These are phyloP conservation scores for Lagopus leucura DNA, from an alignment of 2,113 vertebrate species.

Conservation along the genomic window DNA sequence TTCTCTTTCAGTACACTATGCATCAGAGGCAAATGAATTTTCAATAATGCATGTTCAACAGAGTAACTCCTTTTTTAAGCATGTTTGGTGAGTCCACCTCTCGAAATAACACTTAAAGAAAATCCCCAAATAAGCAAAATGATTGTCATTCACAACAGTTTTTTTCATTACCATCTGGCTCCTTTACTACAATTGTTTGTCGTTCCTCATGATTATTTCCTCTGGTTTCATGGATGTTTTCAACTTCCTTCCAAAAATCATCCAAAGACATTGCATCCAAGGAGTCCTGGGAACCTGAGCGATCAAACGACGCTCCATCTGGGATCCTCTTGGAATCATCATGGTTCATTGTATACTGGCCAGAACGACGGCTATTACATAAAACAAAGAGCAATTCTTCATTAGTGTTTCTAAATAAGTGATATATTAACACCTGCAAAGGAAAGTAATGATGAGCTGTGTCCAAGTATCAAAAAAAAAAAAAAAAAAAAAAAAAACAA, in stretches of 20 bases:
- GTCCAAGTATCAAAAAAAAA: background rate
- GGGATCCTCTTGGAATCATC: constrained; percentile 63
- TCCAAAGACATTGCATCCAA: constrained; percentile 91
- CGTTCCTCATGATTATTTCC: constrained; percentile 79
- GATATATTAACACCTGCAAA: background rate
- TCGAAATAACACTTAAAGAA: constrained; percentile 9
- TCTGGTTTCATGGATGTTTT: constrained; percentile 87
- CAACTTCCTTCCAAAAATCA: constrained; percentile 93
- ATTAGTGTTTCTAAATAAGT: background rate
- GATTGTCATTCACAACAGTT: background rate
- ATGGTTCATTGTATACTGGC: constrained; percentile 84
- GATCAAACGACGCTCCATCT: constrained; percentile 71
- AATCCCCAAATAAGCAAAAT: background rate
- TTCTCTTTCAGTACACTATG: background rate
- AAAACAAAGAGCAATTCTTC: background rate
- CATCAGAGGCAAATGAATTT: background rate
- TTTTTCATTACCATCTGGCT: constrained; percentile 87
- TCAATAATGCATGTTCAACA: background rate
- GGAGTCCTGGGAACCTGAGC: constrained; percentile 90
- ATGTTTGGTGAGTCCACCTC: background rate
- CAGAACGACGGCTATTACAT: constrained; percentile 75
- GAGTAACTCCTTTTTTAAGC: background rate
- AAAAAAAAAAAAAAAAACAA: too few species aligned
- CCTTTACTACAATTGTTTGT: constrained; percentile 87
- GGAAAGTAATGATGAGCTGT: background rate